Evolutionary conservation across 2,888 invertebrate species (phyloP).

Genomic region (Meiosimyza platycephala): DNA sequence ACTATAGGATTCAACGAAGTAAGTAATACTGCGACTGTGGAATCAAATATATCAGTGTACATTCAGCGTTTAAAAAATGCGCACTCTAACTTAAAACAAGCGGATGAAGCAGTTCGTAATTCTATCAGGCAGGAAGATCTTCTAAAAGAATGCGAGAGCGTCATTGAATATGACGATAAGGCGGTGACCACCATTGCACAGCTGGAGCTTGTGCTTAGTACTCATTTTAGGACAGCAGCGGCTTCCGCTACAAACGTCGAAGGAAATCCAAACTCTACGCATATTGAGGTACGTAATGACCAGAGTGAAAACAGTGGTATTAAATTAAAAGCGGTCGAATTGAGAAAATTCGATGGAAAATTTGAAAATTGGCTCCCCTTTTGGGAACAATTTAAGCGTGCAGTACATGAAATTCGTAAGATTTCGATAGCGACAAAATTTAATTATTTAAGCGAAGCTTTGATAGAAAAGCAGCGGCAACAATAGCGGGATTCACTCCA

Average conservation of each 20-base stretch:
- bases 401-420: constrained; percentile 38
- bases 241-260: background rate
- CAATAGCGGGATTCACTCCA: constrained; percentile 39
- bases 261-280: background rate
- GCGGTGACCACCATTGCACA: constrained; percentile 28
- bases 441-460: constrained; percentile 38
- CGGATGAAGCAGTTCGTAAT: constrained; percentile 33
- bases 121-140: constrained; percentile 27
- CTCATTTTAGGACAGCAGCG: constrained; percentile 11
- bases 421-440: constrained; percentile 37
- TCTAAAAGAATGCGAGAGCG: constrained; percentile 25
- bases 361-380: constrained; percentile 42
- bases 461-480: constrained; percentile 35
- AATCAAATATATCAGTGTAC: background rate
- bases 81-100: constrained; percentile 34
- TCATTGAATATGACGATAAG: constrained; percentile 37
- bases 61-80: constrained; percentile 19
- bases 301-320: constrained; percentile 12
- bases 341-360: constrained; percentile 39
- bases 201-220: constrained; percentile 19
- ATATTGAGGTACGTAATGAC: background rate
- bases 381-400: constrained; percentile 42
- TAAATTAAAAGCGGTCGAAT: constrained; percentile 37
- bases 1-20: constrained; percentile 17
- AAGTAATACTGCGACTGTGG: background rate